phyloP scores from a whole-genome alignment of 2,113 vertebrate species.

The Machaerirhynchus nigripectus region DNA sequence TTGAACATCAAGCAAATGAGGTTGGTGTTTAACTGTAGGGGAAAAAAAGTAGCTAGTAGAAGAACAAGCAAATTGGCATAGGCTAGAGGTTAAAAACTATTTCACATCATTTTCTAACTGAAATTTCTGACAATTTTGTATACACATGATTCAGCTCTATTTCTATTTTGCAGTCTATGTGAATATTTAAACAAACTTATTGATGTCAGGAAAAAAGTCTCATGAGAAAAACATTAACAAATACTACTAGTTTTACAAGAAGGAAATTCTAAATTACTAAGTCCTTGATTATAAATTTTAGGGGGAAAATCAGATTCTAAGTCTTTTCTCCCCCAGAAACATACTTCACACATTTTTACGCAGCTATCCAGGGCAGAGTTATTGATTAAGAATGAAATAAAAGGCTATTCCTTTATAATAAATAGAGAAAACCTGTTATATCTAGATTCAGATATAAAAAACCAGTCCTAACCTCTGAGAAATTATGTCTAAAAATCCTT shows the following conservation, averaged over 20 bases:
- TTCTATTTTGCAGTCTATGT: background rate
- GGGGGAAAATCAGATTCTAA: background rate
- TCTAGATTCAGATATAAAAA: background rate
- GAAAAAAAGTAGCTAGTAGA: background rate
- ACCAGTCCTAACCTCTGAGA: background rate
- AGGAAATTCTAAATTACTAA: background rate
- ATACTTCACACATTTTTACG: background rate
- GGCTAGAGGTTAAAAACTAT: background rate
- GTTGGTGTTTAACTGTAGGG: background rate
- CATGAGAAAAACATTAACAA: background rate
- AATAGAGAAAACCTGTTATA: background rate
- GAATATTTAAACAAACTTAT: background rate
- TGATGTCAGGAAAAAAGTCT: background rate
- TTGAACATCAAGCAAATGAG: background rate
- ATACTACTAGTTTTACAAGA: background rate
- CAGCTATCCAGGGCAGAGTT: background rate
- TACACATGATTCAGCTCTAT: background rate
- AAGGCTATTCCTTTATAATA: background rate
- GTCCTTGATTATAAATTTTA: background rate
- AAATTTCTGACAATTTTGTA: background rate
- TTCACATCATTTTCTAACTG: background rate
- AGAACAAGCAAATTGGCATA: background rate
- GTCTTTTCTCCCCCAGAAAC: background rate
- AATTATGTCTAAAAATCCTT: background rate
- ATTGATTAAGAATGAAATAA: background rate